Conservation (phyloP, 1,140 invertebrate species). For the Euura lappo region DNA sequence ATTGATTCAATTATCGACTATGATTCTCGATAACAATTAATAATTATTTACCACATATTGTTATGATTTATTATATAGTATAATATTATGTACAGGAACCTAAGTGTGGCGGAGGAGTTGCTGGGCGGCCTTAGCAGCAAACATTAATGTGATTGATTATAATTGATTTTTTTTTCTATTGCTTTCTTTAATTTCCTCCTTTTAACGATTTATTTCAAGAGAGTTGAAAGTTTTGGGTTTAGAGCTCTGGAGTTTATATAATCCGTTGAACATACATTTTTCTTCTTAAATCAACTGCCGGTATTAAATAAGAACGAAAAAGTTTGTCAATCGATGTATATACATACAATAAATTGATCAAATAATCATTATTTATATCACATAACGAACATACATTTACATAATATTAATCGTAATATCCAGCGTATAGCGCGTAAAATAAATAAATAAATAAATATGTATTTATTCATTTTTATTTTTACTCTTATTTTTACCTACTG, state of each 20-base stretch:
- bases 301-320: no score
- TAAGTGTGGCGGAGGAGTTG: constrained; percentile 36
- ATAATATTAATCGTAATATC: not conserved
- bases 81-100: constrained; percentile 48
- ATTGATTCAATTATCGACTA: constrained; percentile 12
- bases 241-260: not conserved
- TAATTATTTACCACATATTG: not conserved
- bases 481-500: not conserved
- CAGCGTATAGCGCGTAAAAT: not conserved
- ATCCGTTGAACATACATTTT: no score
- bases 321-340: not conserved
- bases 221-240: no score
- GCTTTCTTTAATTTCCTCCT: not conserved
- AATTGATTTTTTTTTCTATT: constrained; percentile 29
- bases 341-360: constrained; percentile 5
- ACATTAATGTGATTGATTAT: constrained; percentile 47
- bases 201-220: no score
- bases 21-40: constrained; percentile 29
- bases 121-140: constrained; percentile 34
- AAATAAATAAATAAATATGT: not conserved
- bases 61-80: constrained; percentile 34
- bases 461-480: not conserved
- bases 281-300: no score
- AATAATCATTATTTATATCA: not conserved
- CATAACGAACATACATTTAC: not conserved